Percentiles rank a stretch among this genome's conserved stretches.
Evolutionary conservation across 2,113 vertebrate genomes (phyloP).

Genomic region (Eurypyga helias): DNA sequence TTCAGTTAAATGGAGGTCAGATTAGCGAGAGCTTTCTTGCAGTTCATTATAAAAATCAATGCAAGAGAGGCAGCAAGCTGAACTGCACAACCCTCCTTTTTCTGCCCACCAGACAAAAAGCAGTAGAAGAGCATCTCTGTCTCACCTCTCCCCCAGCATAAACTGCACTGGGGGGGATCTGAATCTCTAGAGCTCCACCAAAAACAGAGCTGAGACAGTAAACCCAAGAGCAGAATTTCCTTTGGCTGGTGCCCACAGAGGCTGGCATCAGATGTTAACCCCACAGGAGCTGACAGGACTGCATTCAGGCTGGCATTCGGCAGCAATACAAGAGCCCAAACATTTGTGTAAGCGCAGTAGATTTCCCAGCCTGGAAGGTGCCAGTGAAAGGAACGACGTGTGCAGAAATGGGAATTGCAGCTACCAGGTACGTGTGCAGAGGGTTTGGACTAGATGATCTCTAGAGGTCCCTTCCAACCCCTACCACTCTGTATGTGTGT

Average conservation of each 20-base stretch:
- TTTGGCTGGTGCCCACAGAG: neutral
- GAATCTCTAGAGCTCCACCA: neutral
- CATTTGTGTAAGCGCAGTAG: neutral
- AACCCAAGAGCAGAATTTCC: conserved; percentile 16
- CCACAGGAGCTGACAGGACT: neutral
- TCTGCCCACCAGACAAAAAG: conserved; percentile 14
- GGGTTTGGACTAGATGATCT: no score
- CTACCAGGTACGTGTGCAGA: neutral
- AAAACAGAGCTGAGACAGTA: neutral
- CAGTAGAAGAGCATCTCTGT: neutral
- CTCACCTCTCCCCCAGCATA: neutral
- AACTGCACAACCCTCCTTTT: neutral
- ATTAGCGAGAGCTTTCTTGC: conserved; percentile 7
- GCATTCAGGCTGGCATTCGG: neutral
- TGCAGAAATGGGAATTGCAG: neutral
- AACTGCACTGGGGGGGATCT: neutral
- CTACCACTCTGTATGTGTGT: no score
- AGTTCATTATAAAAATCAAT: conserved; percentile 51
- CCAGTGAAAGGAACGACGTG: neutral
- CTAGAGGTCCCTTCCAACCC: no score
- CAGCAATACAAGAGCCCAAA: neutral
- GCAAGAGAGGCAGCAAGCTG: neutral
- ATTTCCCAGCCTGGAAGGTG: neutral
- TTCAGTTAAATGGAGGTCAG: conserved; percentile 43
- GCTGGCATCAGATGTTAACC: conserved; percentile 1